A percentile compares a stretch with the other conserved stretches of the same genome.
These are phyloP conservation scores for Drosophila kikkawai DNA, from an alignment of 1,140 invertebrate species.

Conservation along the genomic window DNA sequence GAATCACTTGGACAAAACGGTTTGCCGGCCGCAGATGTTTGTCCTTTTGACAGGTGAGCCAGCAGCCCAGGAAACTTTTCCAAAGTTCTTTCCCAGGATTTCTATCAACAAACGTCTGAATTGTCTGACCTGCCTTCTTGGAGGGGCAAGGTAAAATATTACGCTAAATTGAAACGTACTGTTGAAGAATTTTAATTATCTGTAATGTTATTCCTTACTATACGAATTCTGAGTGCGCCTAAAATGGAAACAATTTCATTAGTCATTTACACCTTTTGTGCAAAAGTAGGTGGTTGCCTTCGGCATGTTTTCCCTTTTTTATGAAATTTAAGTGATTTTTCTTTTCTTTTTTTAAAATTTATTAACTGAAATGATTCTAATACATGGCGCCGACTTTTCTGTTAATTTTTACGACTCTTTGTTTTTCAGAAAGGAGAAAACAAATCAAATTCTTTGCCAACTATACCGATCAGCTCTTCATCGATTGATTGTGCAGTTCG, in stretches of 20 bases:
- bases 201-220: slow-evolving; percentile 14
- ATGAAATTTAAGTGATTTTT: too few relatives aligned
- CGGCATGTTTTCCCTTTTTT: neutral
- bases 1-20: slow-evolving; percentile 46
- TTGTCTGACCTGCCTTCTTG: neutral
- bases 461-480: too few relatives aligned
- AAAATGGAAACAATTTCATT: slow-evolving; percentile 19
- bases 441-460: too few relatives aligned
- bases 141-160: neutral
- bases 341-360: neutral
- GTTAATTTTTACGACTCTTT: too few relatives aligned
- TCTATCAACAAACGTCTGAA: slow-evolving; percentile 27
- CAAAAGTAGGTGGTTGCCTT: too few relatives aligned
- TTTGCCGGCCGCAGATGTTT: slow-evolving; percentile 59
- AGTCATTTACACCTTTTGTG: neutral
- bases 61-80: slow-evolving; percentile 38
- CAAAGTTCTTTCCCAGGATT: slow-evolving; percentile 36
- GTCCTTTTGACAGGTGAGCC: slow-evolving; percentile 65
- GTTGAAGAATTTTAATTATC: slow-evolving; percentile 24
- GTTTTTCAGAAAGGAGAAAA: too few relatives aligned
- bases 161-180: slow-evolving; percentile 19
- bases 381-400: too few relatives aligned
- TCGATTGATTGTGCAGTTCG: too few relatives aligned
- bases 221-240: neutral
- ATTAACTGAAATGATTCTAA: neutral